Conservation (phyloP, 1,140 invertebrate genomes). For the Papilio glaucus region DNA sequence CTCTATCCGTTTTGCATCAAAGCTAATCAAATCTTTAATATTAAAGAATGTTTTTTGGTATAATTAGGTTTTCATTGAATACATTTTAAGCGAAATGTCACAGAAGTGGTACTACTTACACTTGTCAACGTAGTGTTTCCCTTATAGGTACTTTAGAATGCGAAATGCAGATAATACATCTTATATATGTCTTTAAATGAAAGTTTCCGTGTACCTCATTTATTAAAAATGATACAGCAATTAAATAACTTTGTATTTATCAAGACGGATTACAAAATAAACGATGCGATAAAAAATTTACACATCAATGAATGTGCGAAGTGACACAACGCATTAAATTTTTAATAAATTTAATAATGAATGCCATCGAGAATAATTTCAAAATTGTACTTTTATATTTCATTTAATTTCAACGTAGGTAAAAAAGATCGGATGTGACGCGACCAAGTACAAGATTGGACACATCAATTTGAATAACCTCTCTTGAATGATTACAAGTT, state of each 20-base stretch:
- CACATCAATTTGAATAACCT: conserved; percentile 36
- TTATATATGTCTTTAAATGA: not conserved
- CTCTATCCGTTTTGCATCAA: too few species aligned
- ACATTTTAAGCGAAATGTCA: too few species aligned
- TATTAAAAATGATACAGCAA: conserved; percentile 7
- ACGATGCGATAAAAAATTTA: conserved; percentile 36
- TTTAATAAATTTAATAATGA: conserved; percentile 15
- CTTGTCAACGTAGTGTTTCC: too few species aligned
- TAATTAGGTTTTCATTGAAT: too few species aligned
- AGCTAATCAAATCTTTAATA: too few species aligned
- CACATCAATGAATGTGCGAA: conserved; percentile 28
- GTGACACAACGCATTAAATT: conserved; percentile 33
- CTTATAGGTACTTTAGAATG: not conserved
- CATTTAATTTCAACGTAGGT: conserved; percentile 22
- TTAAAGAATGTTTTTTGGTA: too few species aligned
- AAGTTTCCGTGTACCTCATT: not conserved
- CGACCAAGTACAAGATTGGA: conserved; percentile 27
- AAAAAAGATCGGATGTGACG: conserved; percentile 29
- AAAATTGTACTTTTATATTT: conserved; percentile 19
- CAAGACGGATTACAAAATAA: conserved; percentile 36
- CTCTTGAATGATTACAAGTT: conserved; percentile 28
- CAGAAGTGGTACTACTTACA: too few species aligned
- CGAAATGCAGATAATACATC: not conserved
- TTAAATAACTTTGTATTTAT: conserved; percentile 20
- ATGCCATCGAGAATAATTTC: conserved; percentile 10